phyloP scores from a whole-genome alignment of 2,888 invertebrate species.

The Sarcophaga subvicina region DNA sequence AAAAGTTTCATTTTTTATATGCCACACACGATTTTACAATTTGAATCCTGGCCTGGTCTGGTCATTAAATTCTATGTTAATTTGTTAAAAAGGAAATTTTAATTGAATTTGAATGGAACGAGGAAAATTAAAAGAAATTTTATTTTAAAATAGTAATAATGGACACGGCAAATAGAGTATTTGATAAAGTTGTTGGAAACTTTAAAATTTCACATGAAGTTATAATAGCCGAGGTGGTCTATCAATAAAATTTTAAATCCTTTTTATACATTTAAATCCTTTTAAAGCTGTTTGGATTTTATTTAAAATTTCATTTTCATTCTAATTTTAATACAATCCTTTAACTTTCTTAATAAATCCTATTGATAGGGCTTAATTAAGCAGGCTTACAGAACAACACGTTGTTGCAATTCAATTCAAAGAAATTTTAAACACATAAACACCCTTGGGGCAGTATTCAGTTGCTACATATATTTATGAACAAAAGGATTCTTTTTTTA shows the following conservation, averaged over 20 bases:
- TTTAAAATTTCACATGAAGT: no score
- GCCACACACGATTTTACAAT: neutral
- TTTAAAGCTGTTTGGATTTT: neutral
- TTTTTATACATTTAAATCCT: no score
- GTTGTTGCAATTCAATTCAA: neutral
- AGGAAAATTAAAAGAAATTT: no score
- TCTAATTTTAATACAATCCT: neutral
- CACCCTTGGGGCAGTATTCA: constrained; percentile 9
- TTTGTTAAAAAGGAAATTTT: constrained; percentile 52
- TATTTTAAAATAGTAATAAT: no score
- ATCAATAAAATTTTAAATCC: no score
- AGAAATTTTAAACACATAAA: neutral
- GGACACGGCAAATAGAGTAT: no score
- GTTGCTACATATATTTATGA: neutral
- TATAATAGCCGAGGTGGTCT: no score
- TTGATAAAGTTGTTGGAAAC: no score
- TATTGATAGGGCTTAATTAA: constrained; percentile 17
- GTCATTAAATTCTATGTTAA: constrained; percentile 58
- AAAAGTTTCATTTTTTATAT: constrained; percentile 16
- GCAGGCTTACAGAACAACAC: neutral
- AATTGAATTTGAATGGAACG: neutral
- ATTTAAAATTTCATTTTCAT: neutral
- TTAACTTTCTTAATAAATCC: neutral
- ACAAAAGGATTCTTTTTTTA: neutral
- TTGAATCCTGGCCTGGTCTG: constrained; percentile 38